Conservation (phyloP, 2,888 invertebrate species). For the Acanthacorydalis orientalis region DNA sequence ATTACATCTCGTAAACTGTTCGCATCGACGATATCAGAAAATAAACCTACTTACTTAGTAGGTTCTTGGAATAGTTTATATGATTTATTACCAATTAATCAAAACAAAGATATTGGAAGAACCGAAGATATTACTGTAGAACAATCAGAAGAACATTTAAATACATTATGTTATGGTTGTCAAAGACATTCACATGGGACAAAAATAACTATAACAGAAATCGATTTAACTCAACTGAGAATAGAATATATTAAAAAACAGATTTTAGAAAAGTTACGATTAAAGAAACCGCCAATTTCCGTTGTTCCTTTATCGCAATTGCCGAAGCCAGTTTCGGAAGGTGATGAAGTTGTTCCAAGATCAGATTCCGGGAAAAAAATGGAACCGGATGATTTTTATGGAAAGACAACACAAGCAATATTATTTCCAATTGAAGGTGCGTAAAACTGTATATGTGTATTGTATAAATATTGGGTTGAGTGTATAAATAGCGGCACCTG, state of each 20-base stretch:
- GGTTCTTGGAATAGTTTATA: background rate
- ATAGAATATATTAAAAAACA: slow-evolving; percentile 73
- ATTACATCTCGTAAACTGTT: no score
- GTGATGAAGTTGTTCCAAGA: slow-evolving; percentile 35
- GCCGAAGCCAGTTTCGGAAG: slow-evolving; percentile 61
- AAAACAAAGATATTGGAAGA: background rate
- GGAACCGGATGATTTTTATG: slow-evolving; percentile 62
- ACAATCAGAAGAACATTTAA: background rate
- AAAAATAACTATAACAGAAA: slow-evolving; percentile 23
- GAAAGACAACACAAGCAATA: slow-evolving; percentile 68
- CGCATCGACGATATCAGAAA: background rate
- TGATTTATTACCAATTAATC: background rate
- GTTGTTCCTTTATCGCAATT: slow-evolving; percentile 43
- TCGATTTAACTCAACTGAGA: slow-evolving; percentile 47
- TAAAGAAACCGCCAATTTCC: slow-evolving; percentile 56
- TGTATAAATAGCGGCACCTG: no score
- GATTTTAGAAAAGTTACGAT: slow-evolving; percentile 60
- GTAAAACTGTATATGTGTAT: slow-evolving; percentile 8
- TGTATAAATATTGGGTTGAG: no score
- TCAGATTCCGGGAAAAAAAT: slow-evolving; percentile 37
- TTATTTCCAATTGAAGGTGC: slow-evolving; percentile 66
- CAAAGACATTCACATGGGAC: background rate
- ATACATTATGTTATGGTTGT: slow-evolving; percentile 5
- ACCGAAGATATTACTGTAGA: background rate
- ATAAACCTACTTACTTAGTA: background rate